A percentile compares a stretch with the other conserved stretches of the same genome.
Evolutionary conservation across 2,888 invertebrate genomes (phyloP).

Genomic region (Synergus itoensis): DNA sequence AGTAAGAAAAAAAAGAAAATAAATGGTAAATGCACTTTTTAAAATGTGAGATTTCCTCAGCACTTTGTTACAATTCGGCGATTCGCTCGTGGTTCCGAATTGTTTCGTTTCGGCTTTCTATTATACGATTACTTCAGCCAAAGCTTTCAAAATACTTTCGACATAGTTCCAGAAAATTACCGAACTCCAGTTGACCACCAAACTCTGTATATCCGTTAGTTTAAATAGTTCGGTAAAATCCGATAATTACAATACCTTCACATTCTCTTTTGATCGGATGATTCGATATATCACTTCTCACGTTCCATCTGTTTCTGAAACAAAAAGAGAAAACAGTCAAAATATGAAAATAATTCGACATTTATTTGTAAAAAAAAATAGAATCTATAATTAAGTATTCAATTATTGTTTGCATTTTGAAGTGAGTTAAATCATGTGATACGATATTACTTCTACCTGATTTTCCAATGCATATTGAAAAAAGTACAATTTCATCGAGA

Average conservation of each 20-base stretch:
- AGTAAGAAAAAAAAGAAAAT: background rate
- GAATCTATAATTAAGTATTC: too few relatives aligned
- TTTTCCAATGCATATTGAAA: background rate
- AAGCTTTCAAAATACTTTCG: conserved; percentile 40
- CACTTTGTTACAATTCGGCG: conserved; percentile 1
- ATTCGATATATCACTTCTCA: background rate
- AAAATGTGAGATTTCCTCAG: background rate
- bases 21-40: background rate
- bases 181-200: background rate
- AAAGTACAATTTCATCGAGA: background rate
- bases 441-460: background rate
- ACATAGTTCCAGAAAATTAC: conserved; percentile 34
- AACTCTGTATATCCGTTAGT: conserved; percentile 2
- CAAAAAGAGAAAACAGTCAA: background rate
- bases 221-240: conserved; percentile 35
- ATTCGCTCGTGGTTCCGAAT: conserved; percentile 19
- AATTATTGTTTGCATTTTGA: too few relatives aligned
- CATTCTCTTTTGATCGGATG: conserved; percentile 1
- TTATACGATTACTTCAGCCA: background rate
- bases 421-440: background rate
- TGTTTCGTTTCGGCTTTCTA: conserved; percentile 28
- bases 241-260: conserved; percentile 31
- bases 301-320: background rate
- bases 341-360: background rate
- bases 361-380: background rate